phyloP scores from a whole-genome alignment of 2,888 invertebrate genomes.

The Oxystoma pomonae region DNA sequence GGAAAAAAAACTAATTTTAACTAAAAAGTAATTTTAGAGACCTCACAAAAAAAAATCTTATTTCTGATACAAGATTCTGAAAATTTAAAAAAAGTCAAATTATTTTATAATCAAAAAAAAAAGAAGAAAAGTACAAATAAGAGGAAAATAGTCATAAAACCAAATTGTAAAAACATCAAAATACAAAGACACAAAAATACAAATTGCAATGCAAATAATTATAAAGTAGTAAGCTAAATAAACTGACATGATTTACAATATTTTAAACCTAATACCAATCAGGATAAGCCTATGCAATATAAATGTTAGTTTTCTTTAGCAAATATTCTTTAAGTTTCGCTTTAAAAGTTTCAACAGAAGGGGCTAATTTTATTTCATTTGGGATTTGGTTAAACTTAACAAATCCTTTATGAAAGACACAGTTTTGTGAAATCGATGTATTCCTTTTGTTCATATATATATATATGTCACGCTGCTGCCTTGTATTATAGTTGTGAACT shows the following conservation, averaged over 20 bases:
- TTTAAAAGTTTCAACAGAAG: neutral
- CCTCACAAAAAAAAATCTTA: too few relatives aligned
- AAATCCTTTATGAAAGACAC: neutral
- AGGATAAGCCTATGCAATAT: neutral
- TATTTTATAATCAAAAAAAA: too few relatives aligned
- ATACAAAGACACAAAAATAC: neutral
- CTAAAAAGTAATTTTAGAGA: too few relatives aligned
- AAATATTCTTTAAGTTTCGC: neutral
- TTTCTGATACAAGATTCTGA: too few relatives aligned
- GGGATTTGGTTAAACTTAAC: neutral
- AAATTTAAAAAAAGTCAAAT: too few relatives aligned
- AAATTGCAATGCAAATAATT: neutral
- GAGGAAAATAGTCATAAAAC: too few relatives aligned
- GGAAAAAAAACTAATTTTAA: too few relatives aligned
- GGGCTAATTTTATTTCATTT: neutral
- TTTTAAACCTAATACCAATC: neutral
- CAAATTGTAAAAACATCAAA: too few relatives aligned
- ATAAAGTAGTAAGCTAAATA: neutral
- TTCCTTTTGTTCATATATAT: neutral
- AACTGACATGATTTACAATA: neutral
- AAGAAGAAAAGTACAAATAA: too few relatives aligned
- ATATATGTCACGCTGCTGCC: neutral
- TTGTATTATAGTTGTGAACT: neutral
- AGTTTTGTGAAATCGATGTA: neutral
- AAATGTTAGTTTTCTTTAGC: neutral